A percentile compares a stretch with the other conserved stretches of the same genome.
Evolutionary conservation across 1,140 invertebrate genomes (phyloP).

Genomic region (Drosophila triauraria): DNA sequence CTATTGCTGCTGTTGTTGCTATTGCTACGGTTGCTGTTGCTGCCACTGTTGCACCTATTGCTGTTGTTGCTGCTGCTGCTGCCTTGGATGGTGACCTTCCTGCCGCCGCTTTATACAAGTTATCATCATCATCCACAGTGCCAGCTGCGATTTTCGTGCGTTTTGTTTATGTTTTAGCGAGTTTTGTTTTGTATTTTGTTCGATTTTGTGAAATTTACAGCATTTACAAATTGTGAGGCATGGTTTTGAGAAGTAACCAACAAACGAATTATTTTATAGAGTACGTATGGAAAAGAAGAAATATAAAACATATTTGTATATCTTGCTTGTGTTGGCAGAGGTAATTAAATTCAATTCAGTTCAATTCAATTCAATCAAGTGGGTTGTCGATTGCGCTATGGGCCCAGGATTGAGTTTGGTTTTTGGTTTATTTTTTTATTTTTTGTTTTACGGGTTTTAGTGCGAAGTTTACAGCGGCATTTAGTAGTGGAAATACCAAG

Average conservation of each 20-base stretch:
- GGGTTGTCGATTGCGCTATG: constrained; percentile 60
- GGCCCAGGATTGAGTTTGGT: constrained; percentile 63
- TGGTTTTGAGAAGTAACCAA: constrained; percentile 43
- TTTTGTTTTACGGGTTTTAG: constrained; percentile 63
- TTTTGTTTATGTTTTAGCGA: constrained; percentile 54
- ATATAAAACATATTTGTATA: constrained; percentile 66
- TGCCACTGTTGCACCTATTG: constrained; percentile 54
- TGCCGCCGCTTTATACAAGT: constrained; percentile 79
- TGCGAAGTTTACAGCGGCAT: constrained; percentile 79
- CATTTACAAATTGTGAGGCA: constrained; percentile 63
- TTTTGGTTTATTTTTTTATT: constrained; percentile 32
- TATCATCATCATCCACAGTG: constrained; percentile 83
- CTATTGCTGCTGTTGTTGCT: constrained; percentile 44
- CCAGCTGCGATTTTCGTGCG: constrained; percentile 66
- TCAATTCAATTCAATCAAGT: constrained; percentile 57
- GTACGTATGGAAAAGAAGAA: constrained; percentile 67
- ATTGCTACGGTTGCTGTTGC: constrained; percentile 46
- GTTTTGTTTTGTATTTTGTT: constrained; percentile 14
- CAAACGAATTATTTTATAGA: constrained; percentile 44
- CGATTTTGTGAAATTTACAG: constrained; percentile 65
- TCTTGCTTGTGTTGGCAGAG: constrained; percentile 42
- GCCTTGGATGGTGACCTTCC: constrained; percentile 79
- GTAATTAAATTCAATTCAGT: constrained; percentile 54
- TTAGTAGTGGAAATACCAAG: constrained; percentile 80
- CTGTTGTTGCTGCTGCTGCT: constrained; percentile 44